Evolutionary conservation across 1,140 invertebrate species (phyloP), one percentile per base, ranked within the genome.

Genomic region (Episyrphus balteatus): DNA sequence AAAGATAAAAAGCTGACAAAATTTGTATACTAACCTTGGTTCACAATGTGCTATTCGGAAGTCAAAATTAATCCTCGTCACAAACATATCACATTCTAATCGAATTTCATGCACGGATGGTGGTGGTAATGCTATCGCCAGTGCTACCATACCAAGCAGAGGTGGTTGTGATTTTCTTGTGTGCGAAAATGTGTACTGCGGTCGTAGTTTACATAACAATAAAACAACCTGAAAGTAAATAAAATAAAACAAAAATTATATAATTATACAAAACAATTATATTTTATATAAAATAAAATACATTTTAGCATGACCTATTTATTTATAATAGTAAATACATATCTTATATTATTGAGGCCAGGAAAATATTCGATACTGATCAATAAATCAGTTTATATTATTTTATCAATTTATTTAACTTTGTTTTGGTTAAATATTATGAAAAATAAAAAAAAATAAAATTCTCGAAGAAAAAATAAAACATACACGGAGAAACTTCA

Each of bases 1-100:
- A n/a, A n/a, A n/a, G n/a, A n/a, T n/a, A n/a, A n/a, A n/a, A n/a
- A n/a, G n/a, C n/a, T n/a, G n/a, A n/a, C n/a, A 36, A 36, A 36
- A 5, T n/a, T n/a, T 36, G 14, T 36, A 0, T 41, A 69, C 73
- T 76, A 75, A 94, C 92, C 85, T 89, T 55, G 92, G 92, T 70
- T 98, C 94, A 66, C 92, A 97, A 68, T 97, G 93, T 42, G 90
- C 87, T 75, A 98, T 88, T 73, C 86, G 82, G 70, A 98, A 93
- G 70, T 98, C 90, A 56, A 97, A 93, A 63, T 85, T 92, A 51
- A 97, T 86, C 57, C 92, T 81, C 36, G 90, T 96, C 54, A 97
- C 92, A 70, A 98, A 97, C 86, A 95, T 95, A 62, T 96, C 92
- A 21, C 85, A 82, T 70, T 97, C 93, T 46, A 98, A 76, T 45